Evolutionary conservation across 1,140 invertebrate species (phyloP).

Genomic region (Heliconius hewitsoni): DNA sequence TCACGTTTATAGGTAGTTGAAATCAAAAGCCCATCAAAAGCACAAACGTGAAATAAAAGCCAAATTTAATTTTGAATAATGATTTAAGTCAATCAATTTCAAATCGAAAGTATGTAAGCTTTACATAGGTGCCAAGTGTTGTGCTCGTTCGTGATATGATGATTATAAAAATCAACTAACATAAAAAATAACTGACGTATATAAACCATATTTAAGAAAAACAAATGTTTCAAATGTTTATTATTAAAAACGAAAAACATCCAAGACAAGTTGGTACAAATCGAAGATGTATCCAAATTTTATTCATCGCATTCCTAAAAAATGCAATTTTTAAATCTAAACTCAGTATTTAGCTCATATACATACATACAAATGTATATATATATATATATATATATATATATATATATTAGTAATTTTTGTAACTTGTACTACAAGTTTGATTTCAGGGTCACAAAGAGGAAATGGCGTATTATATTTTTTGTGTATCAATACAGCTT

Average conservation of each 20-base stretch:
- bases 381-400: not conserved
- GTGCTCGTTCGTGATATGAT: too few relatives aligned
- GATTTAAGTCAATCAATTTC: too few relatives aligned
- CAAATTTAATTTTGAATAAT: too few relatives aligned
- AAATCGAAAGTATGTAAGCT: too few relatives aligned
- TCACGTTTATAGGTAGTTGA: not conserved
- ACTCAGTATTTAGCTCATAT: not conserved
- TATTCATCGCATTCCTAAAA: not conserved
- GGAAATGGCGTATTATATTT: slow-evolving; percentile 3
- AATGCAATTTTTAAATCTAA: not conserved
- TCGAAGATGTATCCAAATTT: not conserved
- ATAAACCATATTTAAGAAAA: too few relatives aligned
- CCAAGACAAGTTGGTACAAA: not conserved
- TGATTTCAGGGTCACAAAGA: not conserved
- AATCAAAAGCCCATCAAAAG: not conserved
- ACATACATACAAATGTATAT: not conserved
- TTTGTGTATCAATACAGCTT: not conserved
- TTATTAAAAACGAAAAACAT: too few relatives aligned
- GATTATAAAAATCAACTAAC: too few relatives aligned
- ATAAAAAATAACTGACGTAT: too few relatives aligned
- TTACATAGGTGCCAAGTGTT: too few relatives aligned
- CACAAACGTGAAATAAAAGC: too few relatives aligned
- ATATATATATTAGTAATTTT: too few relatives aligned
- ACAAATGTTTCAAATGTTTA: too few relatives aligned
- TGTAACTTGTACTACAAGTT: slow-evolving; percentile 9